Evolutionary conservation across 2,113 vertebrate genomes (phyloP).

Genomic region (Larimichthys crocea): DNA sequence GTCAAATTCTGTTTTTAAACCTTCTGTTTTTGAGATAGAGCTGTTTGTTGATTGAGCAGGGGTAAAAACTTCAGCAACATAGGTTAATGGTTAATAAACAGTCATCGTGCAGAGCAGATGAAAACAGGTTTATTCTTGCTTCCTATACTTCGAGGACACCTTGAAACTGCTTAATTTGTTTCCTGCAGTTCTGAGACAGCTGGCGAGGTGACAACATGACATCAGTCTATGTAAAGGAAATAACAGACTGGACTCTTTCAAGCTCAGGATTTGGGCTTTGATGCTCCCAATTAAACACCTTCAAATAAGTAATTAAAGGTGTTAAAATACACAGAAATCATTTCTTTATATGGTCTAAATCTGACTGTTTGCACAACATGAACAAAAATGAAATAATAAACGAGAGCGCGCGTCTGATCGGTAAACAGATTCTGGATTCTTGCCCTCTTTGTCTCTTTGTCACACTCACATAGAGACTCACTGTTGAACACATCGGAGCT

Average conservation of each 20-base stretch:
- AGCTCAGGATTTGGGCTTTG: neutral
- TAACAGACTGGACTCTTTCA: constrained; percentile 3
- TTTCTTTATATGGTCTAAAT: neutral
- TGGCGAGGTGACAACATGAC: neutral
- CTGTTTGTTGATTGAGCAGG: no score
- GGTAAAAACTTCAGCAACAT: no score
- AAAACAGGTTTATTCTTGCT: neutral
- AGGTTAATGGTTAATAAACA: no score
- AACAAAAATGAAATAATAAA: neutral
- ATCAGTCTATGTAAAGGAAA: neutral
- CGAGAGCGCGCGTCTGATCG: neutral
- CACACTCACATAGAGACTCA: constrained; percentile 21
- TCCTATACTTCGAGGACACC: neutral
- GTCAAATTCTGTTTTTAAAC: no score
- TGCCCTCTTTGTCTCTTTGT: constrained; percentile 2
- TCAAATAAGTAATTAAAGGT: neutral
- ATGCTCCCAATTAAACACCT: neutral
- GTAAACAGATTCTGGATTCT: constrained; percentile 26
- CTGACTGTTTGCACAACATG: neutral
- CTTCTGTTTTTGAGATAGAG: no score
- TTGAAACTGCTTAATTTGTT: neutral
- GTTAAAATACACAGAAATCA: neutral
- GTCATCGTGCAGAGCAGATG: no score
- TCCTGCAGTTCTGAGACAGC: constrained; percentile 10
- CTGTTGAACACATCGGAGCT: constrained; percentile 36